A percentile compares a stretch with the other conserved stretches of the same genome.
Evolutionary conservation across 2,888 invertebrate species (phyloP).

Genomic region (Pterostichus madidus): DNA sequence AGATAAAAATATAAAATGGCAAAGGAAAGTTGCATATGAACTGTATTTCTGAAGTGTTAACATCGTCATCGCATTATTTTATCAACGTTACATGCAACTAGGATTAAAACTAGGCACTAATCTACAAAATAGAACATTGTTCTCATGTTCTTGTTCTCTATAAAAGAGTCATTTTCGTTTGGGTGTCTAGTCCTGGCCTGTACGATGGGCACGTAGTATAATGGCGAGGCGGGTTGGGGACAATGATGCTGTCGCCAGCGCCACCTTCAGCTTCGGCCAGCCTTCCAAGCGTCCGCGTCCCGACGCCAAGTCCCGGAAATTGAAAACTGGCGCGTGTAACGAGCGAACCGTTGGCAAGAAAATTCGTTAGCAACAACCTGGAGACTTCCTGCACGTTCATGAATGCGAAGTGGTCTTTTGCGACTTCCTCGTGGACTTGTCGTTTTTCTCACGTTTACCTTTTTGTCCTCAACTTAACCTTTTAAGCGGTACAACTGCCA

Average conservation of each 20-base stretch:
- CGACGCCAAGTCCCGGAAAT: constrained; percentile 54
- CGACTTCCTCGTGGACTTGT: constrained; percentile 15
- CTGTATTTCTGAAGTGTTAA: no score
- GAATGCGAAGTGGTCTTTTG: constrained; percentile 61
- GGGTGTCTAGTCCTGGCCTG: background rate
- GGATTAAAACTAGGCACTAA: background rate
- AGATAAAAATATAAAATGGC: no score
- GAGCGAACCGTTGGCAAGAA: constrained; percentile 59
- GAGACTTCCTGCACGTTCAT: constrained; percentile 61
- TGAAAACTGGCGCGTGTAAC: constrained; percentile 66
- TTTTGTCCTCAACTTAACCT: constrained; percentile 53
- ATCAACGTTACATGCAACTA: no score
- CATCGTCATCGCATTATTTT: no score
- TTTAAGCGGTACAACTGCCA: constrained; percentile 14
- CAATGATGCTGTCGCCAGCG: constrained; percentile 8
- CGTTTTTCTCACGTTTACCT: constrained; percentile 33
- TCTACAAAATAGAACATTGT: background rate
- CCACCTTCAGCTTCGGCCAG: constrained; percentile 4
- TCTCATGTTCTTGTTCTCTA: no score
- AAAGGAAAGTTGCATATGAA: no score
- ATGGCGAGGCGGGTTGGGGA: background rate
- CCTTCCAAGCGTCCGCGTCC: background rate
- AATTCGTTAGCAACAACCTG: constrained; percentile 64
- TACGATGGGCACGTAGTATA: constrained; percentile 16
- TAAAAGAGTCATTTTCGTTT: background rate